Evolutionary conservation across 2,113 vertebrate species (phyloP).

Genomic region (Albula glossodonta): DNA sequence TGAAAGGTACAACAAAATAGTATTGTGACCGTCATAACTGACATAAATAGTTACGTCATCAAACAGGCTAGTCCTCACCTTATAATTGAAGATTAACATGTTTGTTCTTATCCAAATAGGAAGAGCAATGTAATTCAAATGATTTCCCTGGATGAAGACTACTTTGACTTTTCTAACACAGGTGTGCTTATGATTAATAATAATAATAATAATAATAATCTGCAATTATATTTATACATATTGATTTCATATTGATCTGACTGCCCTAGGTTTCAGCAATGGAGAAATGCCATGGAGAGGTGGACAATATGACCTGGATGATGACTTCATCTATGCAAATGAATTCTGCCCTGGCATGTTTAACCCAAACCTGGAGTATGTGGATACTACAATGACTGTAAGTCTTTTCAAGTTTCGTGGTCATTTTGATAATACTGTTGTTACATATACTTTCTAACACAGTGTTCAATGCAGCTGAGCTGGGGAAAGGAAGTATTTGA

Average conservation of each 20-base stretch:
- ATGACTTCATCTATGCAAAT: not conserved
- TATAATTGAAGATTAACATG: not conserved
- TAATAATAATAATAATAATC: not conserved
- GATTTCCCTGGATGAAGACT: slow-evolving; percentile 11
- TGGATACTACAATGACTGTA: not conserved
- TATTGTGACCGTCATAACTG: too few relatives aligned
- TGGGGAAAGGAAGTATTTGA: not conserved
- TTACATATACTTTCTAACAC: not conserved
- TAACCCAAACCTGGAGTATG: not conserved
- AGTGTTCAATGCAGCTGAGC: not conserved
- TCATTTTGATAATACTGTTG: not conserved
- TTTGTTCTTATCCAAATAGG: not conserved
- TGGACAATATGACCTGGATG: slow-evolving; percentile 2
- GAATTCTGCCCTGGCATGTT: not conserved
- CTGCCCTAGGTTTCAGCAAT: not conserved
- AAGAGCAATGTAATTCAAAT: not conserved
- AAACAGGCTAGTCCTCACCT: not conserved
- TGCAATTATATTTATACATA: not conserved
- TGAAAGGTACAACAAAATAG: too few relatives aligned
- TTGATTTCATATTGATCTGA: too few relatives aligned
- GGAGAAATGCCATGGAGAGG: not conserved
- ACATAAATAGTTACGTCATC: not conserved
- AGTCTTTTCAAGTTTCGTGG: not conserved
- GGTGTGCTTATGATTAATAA: not conserved
- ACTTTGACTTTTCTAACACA: slow-evolving; percentile 17